Percentiles rank a stretch among this genome's conserved stretches.
These are phyloP conservation scores for Alloplasta piceator DNA, from an alignment of 2,888 invertebrate species.

Conservation along the genomic window DNA sequence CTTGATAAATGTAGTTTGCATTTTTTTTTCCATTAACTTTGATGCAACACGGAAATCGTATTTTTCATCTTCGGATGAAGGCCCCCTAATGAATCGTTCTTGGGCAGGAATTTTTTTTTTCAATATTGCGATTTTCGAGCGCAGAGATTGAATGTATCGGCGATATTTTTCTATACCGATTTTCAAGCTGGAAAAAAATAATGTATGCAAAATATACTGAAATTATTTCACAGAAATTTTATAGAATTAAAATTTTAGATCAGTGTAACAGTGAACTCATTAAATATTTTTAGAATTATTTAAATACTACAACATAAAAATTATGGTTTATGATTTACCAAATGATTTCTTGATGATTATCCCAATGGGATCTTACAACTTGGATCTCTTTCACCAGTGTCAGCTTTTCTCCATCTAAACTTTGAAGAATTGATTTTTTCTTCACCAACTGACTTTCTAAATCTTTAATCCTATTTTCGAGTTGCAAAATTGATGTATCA, in stretches of 20 bases:
- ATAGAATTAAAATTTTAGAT: background rate
- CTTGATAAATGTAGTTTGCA: slow-evolving; percentile 9
- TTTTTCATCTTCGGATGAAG: slow-evolving; percentile 16
- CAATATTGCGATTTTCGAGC: slow-evolving; percentile 49
- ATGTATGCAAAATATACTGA: too few species aligned
- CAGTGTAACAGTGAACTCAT: background rate
- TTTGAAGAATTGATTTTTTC: slow-evolving; percentile 4
- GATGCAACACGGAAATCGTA: slow-evolving; percentile 43
- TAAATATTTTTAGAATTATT: background rate
- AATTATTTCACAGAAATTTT: too few species aligned
- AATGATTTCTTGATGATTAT: slow-evolving; percentile 38
- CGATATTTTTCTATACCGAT: slow-evolving; percentile 48
- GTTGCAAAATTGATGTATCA: slow-evolving; percentile 51
- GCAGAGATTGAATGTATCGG: slow-evolving; percentile 32
- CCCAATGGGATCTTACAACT: slow-evolving; percentile 31
- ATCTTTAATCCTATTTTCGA: slow-evolving; percentile 60
- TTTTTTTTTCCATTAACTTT: slow-evolving; percentile 42
- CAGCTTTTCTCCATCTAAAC: slow-evolving; percentile 19
- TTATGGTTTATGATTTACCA: background rate
- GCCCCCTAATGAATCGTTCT: background rate
- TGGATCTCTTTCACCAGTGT: slow-evolving; percentile 30
- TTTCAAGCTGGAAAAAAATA: slow-evolving; percentile 57
- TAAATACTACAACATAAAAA: slow-evolving; percentile 2
- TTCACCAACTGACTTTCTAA: slow-evolving; percentile 32
- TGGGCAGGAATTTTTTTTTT: slow-evolving; percentile 13